A percentile compares a stretch with the other conserved stretches of the same genome.
Evolutionary conservation across 2,888 invertebrate species (phyloP).

Genomic region (Aquatica leii): DNA sequence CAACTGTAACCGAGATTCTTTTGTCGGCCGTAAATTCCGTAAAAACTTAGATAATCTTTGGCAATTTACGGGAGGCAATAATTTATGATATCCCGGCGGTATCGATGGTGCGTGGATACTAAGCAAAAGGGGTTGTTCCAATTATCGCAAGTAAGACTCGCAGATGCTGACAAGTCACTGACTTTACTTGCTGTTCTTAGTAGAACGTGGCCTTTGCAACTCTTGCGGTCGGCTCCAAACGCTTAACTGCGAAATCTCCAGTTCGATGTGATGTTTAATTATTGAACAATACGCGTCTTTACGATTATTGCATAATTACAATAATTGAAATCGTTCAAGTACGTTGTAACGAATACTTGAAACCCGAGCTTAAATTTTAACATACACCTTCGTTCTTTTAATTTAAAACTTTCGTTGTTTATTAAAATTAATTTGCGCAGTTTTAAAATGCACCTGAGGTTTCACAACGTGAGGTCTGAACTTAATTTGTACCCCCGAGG

Average conservation of each 20-base stretch:
- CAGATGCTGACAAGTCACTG: slow-evolving; percentile 55
- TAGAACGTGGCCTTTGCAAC: slow-evolving; percentile 48
- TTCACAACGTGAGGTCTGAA: too few relatives aligned
- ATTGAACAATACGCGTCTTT: too few relatives aligned
- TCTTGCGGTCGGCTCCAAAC: slow-evolving; percentile 43
- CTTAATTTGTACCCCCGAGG: too few relatives aligned
- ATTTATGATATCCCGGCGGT: slow-evolving; percentile 18
- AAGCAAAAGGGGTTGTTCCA: slow-evolving; percentile 31
- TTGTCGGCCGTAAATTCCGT: slow-evolving; percentile 16
- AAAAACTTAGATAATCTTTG: slow-evolving; percentile 13
- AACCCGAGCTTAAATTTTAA: too few relatives aligned
- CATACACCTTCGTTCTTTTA: too few relatives aligned
- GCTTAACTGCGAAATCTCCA: slow-evolving; percentile 34
- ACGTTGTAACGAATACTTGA: too few relatives aligned
- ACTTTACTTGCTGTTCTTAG: slow-evolving; percentile 47
- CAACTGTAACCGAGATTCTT: background rate
- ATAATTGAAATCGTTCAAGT: too few relatives aligned
- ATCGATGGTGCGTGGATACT: slow-evolving; percentile 19
- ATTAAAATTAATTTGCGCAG: too few relatives aligned
- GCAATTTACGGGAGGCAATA: slow-evolving; percentile 14
- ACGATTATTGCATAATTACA: too few relatives aligned
- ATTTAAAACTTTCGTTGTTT: too few relatives aligned
- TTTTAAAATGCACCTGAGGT: too few relatives aligned
- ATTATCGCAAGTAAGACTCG: slow-evolving; percentile 40
- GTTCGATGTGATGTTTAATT: background rate